phyloP scores from a whole-genome alignment of 2,113 vertebrate genomes.

The Clarias magur region DNA sequence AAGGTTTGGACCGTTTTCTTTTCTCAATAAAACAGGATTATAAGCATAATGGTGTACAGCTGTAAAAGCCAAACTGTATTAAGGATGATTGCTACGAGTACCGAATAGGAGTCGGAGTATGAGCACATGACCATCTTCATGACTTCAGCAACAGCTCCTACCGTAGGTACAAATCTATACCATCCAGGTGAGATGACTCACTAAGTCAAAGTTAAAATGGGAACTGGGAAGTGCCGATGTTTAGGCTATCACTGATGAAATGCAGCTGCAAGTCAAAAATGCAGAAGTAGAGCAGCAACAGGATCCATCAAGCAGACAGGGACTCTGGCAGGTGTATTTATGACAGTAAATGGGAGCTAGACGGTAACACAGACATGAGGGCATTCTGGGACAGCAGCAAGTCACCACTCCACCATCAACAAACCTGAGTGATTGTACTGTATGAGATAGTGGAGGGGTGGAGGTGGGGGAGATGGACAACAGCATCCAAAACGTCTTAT shows the following conservation, averaged over 20 bases:
- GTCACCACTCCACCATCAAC: background rate
- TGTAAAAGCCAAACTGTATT: background rate
- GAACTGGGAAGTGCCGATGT: background rate
- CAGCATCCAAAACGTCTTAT: background rate
- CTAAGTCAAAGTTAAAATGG: background rate
- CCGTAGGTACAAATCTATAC: background rate
- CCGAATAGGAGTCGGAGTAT: background rate
- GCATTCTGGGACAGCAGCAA: background rate
- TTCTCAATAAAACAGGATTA: background rate
- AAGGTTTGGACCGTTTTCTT: too few species aligned
- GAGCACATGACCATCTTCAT: background rate
- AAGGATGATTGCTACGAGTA: background rate
- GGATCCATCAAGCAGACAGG: background rate
- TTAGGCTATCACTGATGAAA: background rate
- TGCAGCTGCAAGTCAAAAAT: background rate
- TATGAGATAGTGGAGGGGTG: background rate
- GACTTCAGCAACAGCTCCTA: background rate
- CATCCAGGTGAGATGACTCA: background rate
- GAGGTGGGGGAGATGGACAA: background rate
- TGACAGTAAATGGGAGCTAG: background rate
- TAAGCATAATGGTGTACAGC: background rate
- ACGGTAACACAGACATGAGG: background rate
- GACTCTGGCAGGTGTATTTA: background rate
- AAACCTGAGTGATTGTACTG: background rate
- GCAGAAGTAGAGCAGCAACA: background rate